Evolutionary conservation across 1,140 invertebrate species (phyloP).

Genomic region (Scaptodrosophila lebanonensis): DNA sequence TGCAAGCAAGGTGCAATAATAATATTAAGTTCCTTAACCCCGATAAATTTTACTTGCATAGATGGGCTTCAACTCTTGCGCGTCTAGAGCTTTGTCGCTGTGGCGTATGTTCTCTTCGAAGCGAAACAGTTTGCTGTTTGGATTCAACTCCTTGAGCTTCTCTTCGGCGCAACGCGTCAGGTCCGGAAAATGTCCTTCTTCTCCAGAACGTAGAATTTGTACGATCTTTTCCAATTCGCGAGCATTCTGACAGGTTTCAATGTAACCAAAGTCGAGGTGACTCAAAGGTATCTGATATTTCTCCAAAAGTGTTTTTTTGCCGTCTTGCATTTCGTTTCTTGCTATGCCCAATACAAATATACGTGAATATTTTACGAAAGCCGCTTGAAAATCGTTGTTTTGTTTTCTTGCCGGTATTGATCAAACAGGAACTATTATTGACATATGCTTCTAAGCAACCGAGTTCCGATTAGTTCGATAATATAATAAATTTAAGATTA

Average conservation of each 20-base stretch:
- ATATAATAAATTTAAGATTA: too few species aligned
- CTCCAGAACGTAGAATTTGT: conserved; percentile 81
- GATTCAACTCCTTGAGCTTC: conserved; percentile 78
- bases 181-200: conserved; percentile 83
- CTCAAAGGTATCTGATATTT: conserved; percentile 81
- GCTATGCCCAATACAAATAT: too few species aligned
- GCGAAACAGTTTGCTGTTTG: conserved; percentile 79
- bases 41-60: conserved; percentile 26
- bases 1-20: conserved; percentile 1
- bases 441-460: conserved; percentile 20
- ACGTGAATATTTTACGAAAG: neutral
- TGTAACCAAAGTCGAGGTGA: conserved; percentile 81
- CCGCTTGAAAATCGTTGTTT: neutral
- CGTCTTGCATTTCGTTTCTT: conserved; percentile 36
- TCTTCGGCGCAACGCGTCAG: conserved; percentile 79
- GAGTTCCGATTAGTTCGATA: too few species aligned
- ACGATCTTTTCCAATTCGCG: conserved; percentile 81
- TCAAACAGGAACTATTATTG: conserved; percentile 4
- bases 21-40: neutral
- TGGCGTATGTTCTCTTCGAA: conserved; percentile 76
- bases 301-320: conserved; percentile 77
- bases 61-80: conserved; percentile 72
- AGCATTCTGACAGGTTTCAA: conserved; percentile 78
- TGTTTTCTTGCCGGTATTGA: conserved; percentile 20
- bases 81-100: conserved; percentile 32